These are phyloP conservation scores for Pelosia muscerda DNA, from an alignment of 2,888 invertebrate genomes.

Conservation along the genomic window DNA sequence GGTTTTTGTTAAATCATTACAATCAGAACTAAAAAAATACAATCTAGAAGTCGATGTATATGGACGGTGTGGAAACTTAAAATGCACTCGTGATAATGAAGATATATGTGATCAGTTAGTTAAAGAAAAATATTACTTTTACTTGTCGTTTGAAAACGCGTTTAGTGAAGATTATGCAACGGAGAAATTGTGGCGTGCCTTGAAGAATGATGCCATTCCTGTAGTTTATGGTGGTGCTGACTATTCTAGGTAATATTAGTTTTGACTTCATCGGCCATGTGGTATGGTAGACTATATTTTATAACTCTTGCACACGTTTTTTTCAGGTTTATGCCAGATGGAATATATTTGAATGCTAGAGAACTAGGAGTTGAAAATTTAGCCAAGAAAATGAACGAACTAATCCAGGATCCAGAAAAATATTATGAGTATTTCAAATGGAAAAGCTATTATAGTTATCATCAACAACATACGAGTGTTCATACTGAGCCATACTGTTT, in stretches of 20 bases:
- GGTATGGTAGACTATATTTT: neutral
- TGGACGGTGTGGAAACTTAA: constrained; percentile 58
- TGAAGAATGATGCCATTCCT: constrained; percentile 85
- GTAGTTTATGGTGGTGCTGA: constrained; percentile 89
- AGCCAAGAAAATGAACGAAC: constrained; percentile 50
- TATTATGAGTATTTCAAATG: constrained; percentile 61
- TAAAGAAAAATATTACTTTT: constrained; percentile 65
- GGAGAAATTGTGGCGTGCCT: constrained; percentile 65
- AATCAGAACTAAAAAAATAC: constrained; percentile 48
- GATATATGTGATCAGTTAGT: constrained; percentile 51
- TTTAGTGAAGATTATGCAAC: constrained; percentile 9
- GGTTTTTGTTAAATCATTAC: constrained; percentile 40
- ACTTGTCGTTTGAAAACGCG: constrained; percentile 68
- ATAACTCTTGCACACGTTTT: neutral
- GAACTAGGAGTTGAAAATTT: constrained; percentile 29
- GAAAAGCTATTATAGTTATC: constrained; percentile 60
- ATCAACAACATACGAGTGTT: constrained; percentile 35
- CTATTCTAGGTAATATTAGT: constrained; percentile 59
- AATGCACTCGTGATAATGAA: constrained; percentile 50
- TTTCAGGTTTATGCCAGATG: constrained; percentile 47
- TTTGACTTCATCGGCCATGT: neutral
- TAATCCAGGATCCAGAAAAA: constrained; percentile 50
- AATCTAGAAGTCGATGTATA: constrained; percentile 60
- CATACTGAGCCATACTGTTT: constrained; percentile 56
- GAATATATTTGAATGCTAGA: constrained; percentile 57